Base-by-base conservation (phyloP, 1,140 invertebrate genomes). In the Macrocentrus cingulum region DNA sequence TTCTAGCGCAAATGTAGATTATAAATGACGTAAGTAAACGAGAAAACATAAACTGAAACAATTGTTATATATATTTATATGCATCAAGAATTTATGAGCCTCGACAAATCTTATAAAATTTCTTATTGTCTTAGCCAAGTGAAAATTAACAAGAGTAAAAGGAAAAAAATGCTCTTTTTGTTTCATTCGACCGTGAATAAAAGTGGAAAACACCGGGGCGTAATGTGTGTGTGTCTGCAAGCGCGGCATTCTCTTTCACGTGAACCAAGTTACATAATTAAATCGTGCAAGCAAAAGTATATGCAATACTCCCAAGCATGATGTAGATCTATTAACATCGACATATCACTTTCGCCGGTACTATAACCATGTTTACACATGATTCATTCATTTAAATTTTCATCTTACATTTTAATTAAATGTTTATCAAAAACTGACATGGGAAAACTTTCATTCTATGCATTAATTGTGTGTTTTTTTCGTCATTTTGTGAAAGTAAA, bases 191-290 rank as follows among this genome's bases (percentile, higher is more conserved):
- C 23, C 23, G 44, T 22, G 23, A 11, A 20, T 22, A 46, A 46
- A 20, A 46, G 23, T 7, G 42, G 42, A 19, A 46, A 22, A 23
- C 23, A 8, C n/a, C 44, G 39, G 25, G 9, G 25, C 25, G 25
- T 9, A 4, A 29, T 9, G 25, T 29, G 4, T 29, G 25, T 29
- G 4, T 29, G 25, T 29, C 25, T 29, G 25, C 9, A 9, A 29
- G 20, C 39, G 23, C 18, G 25, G 25, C 25, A 9, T 29, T 29
- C 25, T 29, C 25, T 29, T 29, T 29, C 25, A 29, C 25, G 4
- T 9, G 25, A 29, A 29, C 4, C 25, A 29, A 29, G 49, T 59
- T 59, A 53, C 57, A 41, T 54, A 59, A 59, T 59, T 53, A 44
- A 55, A 48, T 13, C 41, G 15, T 19, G 9, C 23, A 22, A 25